phyloP scores from a whole-genome alignment of 2,797 vertebrate species.

The Morus bassanus region DNA sequence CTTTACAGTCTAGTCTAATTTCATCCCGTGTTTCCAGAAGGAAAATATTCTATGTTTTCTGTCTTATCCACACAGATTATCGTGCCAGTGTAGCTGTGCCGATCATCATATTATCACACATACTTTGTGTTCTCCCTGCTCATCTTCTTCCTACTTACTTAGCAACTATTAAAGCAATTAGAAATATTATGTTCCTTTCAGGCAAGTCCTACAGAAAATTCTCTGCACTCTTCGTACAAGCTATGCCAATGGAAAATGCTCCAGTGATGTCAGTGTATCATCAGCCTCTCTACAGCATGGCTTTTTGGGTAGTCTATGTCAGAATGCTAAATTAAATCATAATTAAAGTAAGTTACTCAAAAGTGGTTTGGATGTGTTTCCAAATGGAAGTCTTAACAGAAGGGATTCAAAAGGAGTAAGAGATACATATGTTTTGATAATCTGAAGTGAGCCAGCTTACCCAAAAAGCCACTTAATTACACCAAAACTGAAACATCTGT shows the following conservation, averaged over 20 bases:
- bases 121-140: neutral
- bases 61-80: neutral
- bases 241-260: neutral
- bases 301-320: neutral
- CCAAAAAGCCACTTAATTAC: constrained; percentile 48
- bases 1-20: neutral
- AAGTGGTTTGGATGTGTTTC: constrained; percentile 31
- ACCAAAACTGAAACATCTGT: constrained; percentile 54
- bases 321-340: neutral
- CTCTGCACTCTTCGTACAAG: neutral
- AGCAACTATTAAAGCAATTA: neutral
- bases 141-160: neutral
- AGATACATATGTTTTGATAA: constrained; percentile 50
- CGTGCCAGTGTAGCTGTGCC: neutral
- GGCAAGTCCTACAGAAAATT: neutral
- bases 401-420: constrained; percentile 3
- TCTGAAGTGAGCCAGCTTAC: constrained; percentile 39
- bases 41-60: neutral
- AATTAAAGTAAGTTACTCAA: constrained; percentile 29
- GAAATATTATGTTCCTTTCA: neutral
- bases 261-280: neutral
- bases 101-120: neutral
- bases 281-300: neutral
- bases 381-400: constrained; percentile 20
- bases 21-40: neutral